These are phyloP conservation scores for Leucoraja erinaceus DNA, from an alignment of 2,113 vertebrate species.

Conservation along the genomic window DNA sequence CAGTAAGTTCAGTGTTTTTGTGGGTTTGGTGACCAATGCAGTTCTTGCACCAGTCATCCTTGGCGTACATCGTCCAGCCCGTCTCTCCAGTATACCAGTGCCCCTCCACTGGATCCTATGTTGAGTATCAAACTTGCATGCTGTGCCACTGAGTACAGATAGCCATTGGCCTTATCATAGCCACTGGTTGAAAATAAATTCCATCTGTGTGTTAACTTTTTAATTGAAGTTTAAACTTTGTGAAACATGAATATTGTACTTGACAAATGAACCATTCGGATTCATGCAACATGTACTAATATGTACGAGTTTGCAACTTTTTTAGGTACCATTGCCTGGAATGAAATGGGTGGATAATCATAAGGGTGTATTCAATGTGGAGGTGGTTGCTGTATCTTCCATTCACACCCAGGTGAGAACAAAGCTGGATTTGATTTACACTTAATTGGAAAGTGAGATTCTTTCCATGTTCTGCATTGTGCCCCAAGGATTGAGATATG, in stretches of 20 bases:
- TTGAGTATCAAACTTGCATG: too few relatives aligned
- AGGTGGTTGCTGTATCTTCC: constrained; percentile 82
- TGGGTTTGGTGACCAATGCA: too few relatives aligned
- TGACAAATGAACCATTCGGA: background rate
- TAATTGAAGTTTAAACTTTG: background rate
- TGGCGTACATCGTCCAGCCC: too few relatives aligned
- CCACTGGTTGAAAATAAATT: too few relatives aligned
- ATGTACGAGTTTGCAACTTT: background rate
- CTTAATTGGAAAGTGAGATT: background rate
- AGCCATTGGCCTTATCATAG: too few relatives aligned
- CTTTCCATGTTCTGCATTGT: background rate
- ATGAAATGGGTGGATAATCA: constrained; percentile 99
- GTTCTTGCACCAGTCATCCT: too few relatives aligned
- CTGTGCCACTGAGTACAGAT: too few relatives aligned
- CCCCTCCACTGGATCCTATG: too few relatives aligned
- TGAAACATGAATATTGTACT: background rate
- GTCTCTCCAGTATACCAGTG: too few relatives aligned
- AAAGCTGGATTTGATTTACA: background rate
- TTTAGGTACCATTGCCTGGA: constrained; percentile 87
- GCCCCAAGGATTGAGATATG: background rate
- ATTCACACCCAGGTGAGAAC: constrained; percentile 84
- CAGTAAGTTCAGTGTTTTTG: too few relatives aligned
- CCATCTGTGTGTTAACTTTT: background rate
- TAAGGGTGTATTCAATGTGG: constrained; percentile 93
- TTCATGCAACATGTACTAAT: background rate